Base-by-base conservation (phyloP, 2,888 invertebrate species). In the Ormia ochracea region DNA sequence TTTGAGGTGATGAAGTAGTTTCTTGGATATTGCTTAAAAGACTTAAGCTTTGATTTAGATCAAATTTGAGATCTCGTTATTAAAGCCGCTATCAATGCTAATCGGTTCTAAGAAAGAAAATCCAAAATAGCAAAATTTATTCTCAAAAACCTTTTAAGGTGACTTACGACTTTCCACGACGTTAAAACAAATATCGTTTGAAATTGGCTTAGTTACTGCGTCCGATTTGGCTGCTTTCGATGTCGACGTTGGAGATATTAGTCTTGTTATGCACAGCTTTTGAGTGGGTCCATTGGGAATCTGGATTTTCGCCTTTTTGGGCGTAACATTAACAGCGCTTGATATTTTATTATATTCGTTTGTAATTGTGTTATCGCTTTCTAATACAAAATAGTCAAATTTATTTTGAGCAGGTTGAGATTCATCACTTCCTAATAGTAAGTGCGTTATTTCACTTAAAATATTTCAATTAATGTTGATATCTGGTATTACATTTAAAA, bases 141-240 rank as follows among this genome's bases (percentile, higher is more conserved):
- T 1, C 1, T 41, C 4, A 21, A 28, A 7, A 14, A 17, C 10
- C 2, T 0, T 17, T 31, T 10, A 4, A 14, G 1, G 7, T 21
- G 38, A 56, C 73, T 65, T 65, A 73, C 73, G 36, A 56, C 65
- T 28, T 23, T 58, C 48, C 6, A 36, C 23, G 14, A 74, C 28
- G 17, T 74, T 28, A 48, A 74, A 74, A 23, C 74, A 74, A 21
- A 56, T 65, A 56, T 70, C 59, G 28, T n/a, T n/a, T 19, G 50
- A 9, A n/a, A n/a, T n/a, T n/a, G n/a, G n/a, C n/a, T n/a, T n/a
- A n/a, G n/a, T n/a, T n/a, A n/a, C n/a, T n/a, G n/a, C n/a, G n/a
- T n/a, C n/a, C 1, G 7, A n/a, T 10, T 23, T 28, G 38, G 65
- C 41, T 31, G 26, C 4, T 12, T 14, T 43, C n/a, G 41, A 10